phyloP scores from a whole-genome alignment of 1,140 invertebrate genomes.

The Lucilia sericata region DNA sequence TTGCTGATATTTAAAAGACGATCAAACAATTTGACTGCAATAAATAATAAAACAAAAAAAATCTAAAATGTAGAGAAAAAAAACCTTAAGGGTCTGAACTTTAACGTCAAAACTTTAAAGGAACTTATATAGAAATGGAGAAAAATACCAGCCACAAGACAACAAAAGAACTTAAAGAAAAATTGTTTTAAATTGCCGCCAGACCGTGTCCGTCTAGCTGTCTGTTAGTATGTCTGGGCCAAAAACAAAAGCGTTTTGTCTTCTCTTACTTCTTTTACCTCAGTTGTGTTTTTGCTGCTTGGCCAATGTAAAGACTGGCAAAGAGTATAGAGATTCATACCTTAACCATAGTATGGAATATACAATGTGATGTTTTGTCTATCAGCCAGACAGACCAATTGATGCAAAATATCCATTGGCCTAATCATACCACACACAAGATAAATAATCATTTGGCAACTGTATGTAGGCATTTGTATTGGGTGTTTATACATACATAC shows the following conservation, averaged over 20 bases:
- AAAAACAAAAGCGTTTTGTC: background rate
- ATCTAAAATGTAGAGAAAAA: background rate
- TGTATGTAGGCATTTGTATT: too few species aligned
- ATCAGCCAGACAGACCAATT: background rate
- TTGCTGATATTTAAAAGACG: background rate
- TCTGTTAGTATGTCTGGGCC: background rate
- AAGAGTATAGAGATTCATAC: too few species aligned
- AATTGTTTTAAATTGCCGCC: background rate
- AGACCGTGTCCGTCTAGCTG: conserved; percentile 8
- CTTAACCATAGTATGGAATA: background rate
- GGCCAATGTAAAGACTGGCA: background rate
- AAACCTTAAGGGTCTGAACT: conserved; percentile 7
- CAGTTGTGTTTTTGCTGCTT: background rate
- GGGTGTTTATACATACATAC: too few species aligned
- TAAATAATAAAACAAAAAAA: conserved; percentile 16
- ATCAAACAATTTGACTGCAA: background rate
- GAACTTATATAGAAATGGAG: background rate
- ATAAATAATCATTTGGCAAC: conserved; percentile 20
- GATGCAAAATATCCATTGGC: background rate
- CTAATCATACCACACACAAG: conserved; percentile 13
- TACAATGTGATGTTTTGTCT: background rate
- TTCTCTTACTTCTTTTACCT: background rate
- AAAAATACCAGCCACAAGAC: background rate
- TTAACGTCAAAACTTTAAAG: background rate
- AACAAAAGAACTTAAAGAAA: background rate